Evolutionary conservation across 1,140 invertebrate species (phyloP).

Genomic region (Zaprionus lachaisei): DNA sequence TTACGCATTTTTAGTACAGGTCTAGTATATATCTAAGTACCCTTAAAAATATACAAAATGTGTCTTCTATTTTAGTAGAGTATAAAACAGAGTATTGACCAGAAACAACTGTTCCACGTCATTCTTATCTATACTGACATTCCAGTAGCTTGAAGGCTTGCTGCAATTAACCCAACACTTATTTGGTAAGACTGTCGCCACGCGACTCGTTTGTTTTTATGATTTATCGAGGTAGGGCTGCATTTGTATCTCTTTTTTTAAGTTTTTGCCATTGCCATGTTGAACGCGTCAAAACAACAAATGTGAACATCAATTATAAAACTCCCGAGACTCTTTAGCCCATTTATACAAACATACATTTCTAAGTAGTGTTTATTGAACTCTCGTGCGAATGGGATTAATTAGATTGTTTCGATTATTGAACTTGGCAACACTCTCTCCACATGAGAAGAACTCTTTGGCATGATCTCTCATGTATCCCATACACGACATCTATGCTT

Average conservation of each 20-base stretch:
- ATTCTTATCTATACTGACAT: background rate
- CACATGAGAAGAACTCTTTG: background rate
- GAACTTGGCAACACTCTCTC: conserved; percentile 1
- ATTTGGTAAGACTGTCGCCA: background rate
- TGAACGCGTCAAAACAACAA: too few species aligned
- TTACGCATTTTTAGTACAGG: background rate
- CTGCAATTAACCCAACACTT: background rate
- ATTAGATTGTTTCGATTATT: conserved; percentile 4
- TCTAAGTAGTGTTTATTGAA: conserved; percentile 7
- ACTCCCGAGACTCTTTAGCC: background rate
- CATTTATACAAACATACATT: background rate
- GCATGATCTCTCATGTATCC: background rate
- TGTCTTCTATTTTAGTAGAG: background rate
- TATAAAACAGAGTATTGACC: too few species aligned
- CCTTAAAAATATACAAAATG: background rate
- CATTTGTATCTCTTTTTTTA: background rate
- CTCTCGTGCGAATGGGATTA: conserved; percentile 3
- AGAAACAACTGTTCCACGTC: too few species aligned
- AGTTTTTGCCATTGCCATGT: too few species aligned
- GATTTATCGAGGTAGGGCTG: background rate
- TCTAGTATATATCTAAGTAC: background rate
- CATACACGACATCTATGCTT: background rate
- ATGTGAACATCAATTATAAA: too few species aligned
- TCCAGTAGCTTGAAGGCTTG: background rate
- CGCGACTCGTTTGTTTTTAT: too few species aligned